Evolutionary conservation across 2,113 vertebrate species (phyloP).

Genomic region (Deroptyus accipitrinus): DNA sequence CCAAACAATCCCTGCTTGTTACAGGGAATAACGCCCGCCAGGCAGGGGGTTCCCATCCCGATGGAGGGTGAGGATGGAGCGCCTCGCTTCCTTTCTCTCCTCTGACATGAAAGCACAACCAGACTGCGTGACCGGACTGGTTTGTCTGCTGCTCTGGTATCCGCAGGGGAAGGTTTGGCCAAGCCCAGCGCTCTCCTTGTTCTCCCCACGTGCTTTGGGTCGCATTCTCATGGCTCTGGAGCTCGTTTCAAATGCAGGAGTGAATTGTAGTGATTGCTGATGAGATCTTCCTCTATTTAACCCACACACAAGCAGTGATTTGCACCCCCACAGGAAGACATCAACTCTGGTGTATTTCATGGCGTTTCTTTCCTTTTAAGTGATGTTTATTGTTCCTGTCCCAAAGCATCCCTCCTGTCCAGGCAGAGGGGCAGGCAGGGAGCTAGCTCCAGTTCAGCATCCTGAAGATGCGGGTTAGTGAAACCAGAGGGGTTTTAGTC

Average conservation of each 20-base stretch:
- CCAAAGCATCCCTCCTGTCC: background rate
- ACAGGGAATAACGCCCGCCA: background rate
- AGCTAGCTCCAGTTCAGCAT: background rate
- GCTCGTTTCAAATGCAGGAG: background rate
- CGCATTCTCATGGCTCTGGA: background rate
- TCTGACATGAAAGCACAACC: background rate
- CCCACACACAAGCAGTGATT: background rate
- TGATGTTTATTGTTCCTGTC: background rate
- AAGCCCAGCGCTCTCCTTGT: rapidly evolving
- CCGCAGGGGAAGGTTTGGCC: background rate
- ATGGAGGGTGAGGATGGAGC: background rate
- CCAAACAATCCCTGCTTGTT: background rate
- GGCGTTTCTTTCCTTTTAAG: background rate
- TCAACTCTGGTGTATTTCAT: rapidly evolving
- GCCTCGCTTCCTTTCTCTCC: background rate
- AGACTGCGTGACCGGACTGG: background rate
- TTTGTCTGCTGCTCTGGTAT: background rate
- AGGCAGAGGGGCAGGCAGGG: background rate
- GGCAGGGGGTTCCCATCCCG: background rate
- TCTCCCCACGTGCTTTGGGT: background rate
- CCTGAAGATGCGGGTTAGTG: background rate
- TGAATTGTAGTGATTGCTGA: background rate
- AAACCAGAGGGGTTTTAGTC: background rate
- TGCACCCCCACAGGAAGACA: background rate
- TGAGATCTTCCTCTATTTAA: background rate